Base-by-base conservation (phyloP, 2,797 vertebrate genomes). In the Smutsia gigantea region DNA sequence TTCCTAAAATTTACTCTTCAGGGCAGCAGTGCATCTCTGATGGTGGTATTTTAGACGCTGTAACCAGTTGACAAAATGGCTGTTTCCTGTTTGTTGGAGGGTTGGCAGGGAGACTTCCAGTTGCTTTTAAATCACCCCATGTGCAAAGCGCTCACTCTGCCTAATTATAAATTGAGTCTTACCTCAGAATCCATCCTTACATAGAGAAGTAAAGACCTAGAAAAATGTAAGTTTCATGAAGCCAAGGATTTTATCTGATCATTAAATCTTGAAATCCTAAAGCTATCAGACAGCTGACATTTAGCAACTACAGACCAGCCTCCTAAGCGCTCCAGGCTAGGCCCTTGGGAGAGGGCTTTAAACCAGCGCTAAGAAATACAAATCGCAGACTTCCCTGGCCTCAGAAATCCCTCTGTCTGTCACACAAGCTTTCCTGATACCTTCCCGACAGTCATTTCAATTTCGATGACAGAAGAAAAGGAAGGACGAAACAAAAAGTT, bases 321-420 rank as follows among this genome's bases (percentile, higher is more conserved):
- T 87, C 64, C 31, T n/a, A 82, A 68, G 21, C 63, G 11, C 42
- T 46, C 46, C 34, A 75, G 46, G 74, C n/a, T 39, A 61, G 34
- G 59, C 81, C 97, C 46, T 82, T 75, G 72, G 74, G 63, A 74
- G 34, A 63, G 12, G 61, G 39, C 66, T 66, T 90, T 84, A 90
- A 94, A 96, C 64, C 71, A 93, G n/a, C 81, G 77, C 63, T 61
- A 53, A 90, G 95, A 85, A 92, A 87, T 95, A 97, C 85, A 87
- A 95, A 95, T 95, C 93, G 84, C 77, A 97, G 86, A 92, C 91
- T 97, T 96, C 93, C 66, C 61, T 85, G 95, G 96, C 94, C 95
- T 96, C 79, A 93, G 97, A 98, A 97, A 0, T 31, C 46, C 21
- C 0, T 83, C 97, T 97, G 96, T 97, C 49, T 46, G 85, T 97